Evolutionary conservation across 2,888 invertebrate genomes (phyloP).

Genomic region (Embidobia sp.): DNA sequence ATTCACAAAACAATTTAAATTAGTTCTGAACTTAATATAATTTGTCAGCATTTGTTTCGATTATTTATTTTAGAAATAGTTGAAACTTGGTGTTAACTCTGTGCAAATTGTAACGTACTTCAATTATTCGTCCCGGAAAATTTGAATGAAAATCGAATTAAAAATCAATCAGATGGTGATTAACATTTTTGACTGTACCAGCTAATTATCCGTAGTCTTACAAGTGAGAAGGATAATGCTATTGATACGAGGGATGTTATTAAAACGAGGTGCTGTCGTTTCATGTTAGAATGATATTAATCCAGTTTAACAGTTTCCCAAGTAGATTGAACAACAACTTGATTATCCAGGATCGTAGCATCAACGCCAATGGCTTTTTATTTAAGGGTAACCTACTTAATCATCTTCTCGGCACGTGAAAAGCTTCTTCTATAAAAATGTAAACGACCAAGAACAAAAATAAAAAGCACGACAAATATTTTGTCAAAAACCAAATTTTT

Average conservation of each 20-base stretch:
- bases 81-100: no score
- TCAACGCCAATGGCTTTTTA: constrained; percentile 35
- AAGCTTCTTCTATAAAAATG: constrained; percentile 1
- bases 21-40: no score
- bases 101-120: no score
- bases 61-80: no score
- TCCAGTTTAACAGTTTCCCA: constrained; percentile 67
- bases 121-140: background rate
- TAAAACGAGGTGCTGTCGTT: constrained; percentile 44
- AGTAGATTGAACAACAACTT: constrained; percentile 74
- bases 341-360: constrained; percentile 68
- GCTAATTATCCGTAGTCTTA: constrained; percentile 6
- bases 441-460: no score
- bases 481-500: no score
- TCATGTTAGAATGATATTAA: constrained; percentile 56
- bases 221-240: background rate
- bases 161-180: constrained; percentile 23
- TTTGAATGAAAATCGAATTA: constrained; percentile 17
- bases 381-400: constrained; percentile 36
- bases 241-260: constrained; percentile 34
- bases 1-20: no score
- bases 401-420: constrained; percentile 2
- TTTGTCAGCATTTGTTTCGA: no score
- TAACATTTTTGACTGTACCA: constrained; percentile 21
- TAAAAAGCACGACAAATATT: no score